Evolutionary conservation across 2,797 vertebrate species (phyloP).

Genomic region (Smutsia temminckii): DNA sequence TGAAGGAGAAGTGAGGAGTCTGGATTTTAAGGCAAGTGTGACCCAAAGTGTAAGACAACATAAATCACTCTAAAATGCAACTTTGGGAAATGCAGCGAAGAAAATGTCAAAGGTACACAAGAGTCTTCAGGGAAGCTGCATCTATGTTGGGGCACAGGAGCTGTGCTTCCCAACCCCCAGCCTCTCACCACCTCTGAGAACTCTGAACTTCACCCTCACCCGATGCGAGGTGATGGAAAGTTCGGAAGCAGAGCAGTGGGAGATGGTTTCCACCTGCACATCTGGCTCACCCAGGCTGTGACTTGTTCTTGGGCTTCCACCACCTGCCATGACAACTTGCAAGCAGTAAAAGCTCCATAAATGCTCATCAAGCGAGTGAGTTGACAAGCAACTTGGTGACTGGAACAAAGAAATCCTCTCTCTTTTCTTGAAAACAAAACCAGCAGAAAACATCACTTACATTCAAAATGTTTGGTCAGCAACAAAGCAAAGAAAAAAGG

Average conservation of each 20-base stretch:
- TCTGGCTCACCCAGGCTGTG: background rate
- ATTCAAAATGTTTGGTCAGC: background rate
- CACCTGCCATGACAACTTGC: no score
- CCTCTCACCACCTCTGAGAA: background rate
- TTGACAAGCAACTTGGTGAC: background rate
- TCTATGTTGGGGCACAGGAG: no score
- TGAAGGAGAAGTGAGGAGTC: background rate
- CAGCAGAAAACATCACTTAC: background rate
- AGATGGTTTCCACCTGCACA: accelerated
- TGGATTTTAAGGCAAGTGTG: accelerated
- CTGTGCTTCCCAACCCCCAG: accelerated
- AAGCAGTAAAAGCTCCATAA: background rate
- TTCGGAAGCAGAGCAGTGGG: background rate
- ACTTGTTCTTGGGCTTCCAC: background rate
- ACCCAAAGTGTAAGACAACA: background rate
- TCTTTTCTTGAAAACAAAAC: background rate
- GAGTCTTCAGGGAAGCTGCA: background rate
- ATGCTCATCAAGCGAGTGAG: background rate
- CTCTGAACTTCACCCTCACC: background rate
- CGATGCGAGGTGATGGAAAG: background rate
- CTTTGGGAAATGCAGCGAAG: accelerated
- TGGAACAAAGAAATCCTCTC: background rate
- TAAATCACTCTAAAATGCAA: no score
- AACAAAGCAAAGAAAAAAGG: background rate
- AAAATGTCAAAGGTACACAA: background rate